Conservation (phyloP, 2,797 vertebrate genomes). For the Molossus molossus region DNA sequence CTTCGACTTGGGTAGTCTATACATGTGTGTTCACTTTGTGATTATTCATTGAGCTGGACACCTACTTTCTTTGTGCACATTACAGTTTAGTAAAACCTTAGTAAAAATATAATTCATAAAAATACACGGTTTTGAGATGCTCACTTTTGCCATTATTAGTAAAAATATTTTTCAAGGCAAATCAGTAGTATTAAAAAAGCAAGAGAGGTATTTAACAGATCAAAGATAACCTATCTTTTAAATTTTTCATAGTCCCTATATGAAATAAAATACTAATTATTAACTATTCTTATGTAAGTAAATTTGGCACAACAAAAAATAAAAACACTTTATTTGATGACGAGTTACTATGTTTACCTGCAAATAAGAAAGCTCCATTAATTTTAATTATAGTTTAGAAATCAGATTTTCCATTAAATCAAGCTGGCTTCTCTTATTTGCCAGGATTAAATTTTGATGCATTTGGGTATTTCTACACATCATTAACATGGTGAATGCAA, state of each 20-base stretch:
- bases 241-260: not conserved
- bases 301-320: slow-evolving; percentile 55
- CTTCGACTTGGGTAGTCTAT: not conserved
- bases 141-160: slow-evolving; percentile 21
- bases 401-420: slow-evolving; percentile 70
- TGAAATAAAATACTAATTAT: slow-evolving; percentile 27
- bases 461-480: slow-evolving; percentile 70
- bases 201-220: not conserved
- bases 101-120: slow-evolving; percentile 43
- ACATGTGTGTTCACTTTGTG: not conserved
- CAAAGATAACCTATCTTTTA: not conserved
- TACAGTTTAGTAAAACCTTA: not conserved
- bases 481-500: slow-evolving; percentile 62
- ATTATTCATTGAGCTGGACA: not conserved
- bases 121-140: not conserved
- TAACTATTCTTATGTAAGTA: slow-evolving; percentile 23
- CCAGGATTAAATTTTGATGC: slow-evolving; percentile 72
- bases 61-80: not conserved
- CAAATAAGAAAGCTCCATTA: slow-evolving; percentile 65
- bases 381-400: slow-evolving; percentile 70
- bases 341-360: slow-evolving; percentile 48
- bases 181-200: slow-evolving; percentile 13
- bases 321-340: slow-evolving; percentile 9
- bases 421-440: slow-evolving; percentile 41
- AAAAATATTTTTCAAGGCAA: slow-evolving; percentile 19